Conservation (phyloP, 2,797 vertebrate genomes). For the Etheostoma perlongum region DNA sequence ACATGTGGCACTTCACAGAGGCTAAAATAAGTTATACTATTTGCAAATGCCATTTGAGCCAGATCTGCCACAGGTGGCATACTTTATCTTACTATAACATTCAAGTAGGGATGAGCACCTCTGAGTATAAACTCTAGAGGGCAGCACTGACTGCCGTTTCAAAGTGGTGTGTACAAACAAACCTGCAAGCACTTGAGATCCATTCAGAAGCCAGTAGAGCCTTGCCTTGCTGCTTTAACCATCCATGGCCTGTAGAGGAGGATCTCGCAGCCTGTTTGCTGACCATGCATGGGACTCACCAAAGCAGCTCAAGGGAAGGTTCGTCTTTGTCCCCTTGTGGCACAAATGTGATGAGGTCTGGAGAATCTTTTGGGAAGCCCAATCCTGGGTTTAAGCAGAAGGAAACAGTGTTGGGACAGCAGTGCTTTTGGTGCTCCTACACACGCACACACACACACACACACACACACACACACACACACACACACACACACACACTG, state of each 20-base stretch:
- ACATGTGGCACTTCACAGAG: conserved; percentile 34
- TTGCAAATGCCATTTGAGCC: conserved; percentile 60
- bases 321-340: conserved; percentile 31
- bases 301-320: conserved; percentile 32
- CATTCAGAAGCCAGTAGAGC: conserved; percentile 42
- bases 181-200: conserved; percentile 57
- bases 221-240: conserved; percentile 56
- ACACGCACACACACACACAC: conserved; percentile 70
- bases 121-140: conserved; percentile 75
- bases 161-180: conserved; percentile 58
- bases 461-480: conserved; percentile 70
- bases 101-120: conserved; percentile 65
- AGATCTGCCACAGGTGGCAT: conserved; percentile 65
- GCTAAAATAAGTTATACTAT: conserved; percentile 34
- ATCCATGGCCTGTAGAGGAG: conserved; percentile 61
- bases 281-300: conserved; percentile 12
- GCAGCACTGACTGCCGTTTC: conserved; percentile 66
- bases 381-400: conserved; percentile 24
- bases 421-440: conserved; percentile 70
- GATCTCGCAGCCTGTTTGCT: conserved; percentile 25
- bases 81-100: conserved; percentile 66
- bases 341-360: conserved; percentile 45
- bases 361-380: conserved; percentile 34
- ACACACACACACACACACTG: conserved; percentile 67
- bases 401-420: conserved; percentile 54